These are phyloP conservation scores for Sycophaga agraensis DNA, from an alignment of 1,140 invertebrate genomes.

Conservation along the genomic window DNA sequence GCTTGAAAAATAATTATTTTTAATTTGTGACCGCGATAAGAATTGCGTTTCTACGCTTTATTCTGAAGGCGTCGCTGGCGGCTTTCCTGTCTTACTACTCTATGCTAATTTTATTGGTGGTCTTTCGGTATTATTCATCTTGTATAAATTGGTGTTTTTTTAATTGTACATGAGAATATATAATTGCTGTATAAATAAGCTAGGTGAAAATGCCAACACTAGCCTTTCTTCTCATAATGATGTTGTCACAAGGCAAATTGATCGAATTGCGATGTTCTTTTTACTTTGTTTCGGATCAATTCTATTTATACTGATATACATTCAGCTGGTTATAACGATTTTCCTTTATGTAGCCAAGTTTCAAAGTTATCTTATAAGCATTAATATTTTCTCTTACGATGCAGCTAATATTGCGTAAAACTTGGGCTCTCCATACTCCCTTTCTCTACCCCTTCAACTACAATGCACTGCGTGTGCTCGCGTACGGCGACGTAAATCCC, in stretches of 20 bases:
- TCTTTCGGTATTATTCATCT: conserved; percentile 47
- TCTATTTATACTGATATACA: too few relatives aligned
- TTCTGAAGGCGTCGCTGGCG: conserved; percentile 27
- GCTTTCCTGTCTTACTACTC: conserved; percentile 36
- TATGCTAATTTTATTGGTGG: conserved; percentile 50
- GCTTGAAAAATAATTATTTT: conserved; percentile 61
- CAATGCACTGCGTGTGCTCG: conserved; percentile 30
- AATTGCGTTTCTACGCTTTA: conserved; percentile 34
- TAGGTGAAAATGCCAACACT: too few relatives aligned
- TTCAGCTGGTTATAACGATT: too few relatives aligned
- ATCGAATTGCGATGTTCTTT: too few relatives aligned
- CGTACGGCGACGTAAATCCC: conserved; percentile 38
- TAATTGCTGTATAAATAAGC: too few relatives aligned
- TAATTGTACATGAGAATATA: too few relatives aligned
- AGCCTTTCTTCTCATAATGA: too few relatives aligned
- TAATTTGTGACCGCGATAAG: conserved; percentile 57
- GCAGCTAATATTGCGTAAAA: conserved; percentile 41
- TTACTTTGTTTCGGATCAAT: too few relatives aligned
- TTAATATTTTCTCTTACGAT: conserved; percentile 33
- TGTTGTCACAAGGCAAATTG: conserved; percentile 1
- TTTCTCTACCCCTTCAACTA: conserved; percentile 27
- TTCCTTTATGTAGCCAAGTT: too few relatives aligned
- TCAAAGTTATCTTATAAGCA: conserved; percentile 9
- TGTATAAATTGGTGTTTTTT: conserved; percentile 46
- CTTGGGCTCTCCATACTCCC: conserved; percentile 23